Evolutionary conservation across 2,888 invertebrate genomes (phyloP).

Genomic region (Polydrusus pterygomalis): DNA sequence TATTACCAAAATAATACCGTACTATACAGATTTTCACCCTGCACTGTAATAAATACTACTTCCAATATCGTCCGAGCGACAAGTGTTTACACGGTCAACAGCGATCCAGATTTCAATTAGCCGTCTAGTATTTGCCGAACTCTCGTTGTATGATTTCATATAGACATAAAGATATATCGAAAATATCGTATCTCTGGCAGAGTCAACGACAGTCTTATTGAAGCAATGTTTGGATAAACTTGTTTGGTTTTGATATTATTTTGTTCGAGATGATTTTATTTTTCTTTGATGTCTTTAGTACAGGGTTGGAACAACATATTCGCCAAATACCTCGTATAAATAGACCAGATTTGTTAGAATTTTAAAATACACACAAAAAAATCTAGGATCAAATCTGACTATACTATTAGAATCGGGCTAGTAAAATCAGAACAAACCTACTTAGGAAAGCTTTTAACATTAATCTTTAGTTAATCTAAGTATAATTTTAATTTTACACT

Average conservation of each 20-base stretch:
- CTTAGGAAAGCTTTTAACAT: no score
- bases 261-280: constrained; percentile 32
- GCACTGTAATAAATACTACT: not conserved
- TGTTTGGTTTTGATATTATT: constrained; percentile 52
- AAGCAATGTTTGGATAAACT: constrained; percentile 39
- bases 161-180: constrained; percentile 61
- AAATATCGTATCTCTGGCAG: constrained; percentile 63
- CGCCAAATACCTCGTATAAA: no score
- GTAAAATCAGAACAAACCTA: no score
- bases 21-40: not conserved
- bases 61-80: constrained; percentile 58
- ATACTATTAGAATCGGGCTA: no score
- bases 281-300: constrained; percentile 34
- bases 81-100: constrained; percentile 73
- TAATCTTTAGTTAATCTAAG: no score
- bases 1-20: no score
- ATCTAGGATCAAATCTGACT: no score
- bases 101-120: constrained; percentile 72
- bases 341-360: no score
- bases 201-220: constrained; percentile 64
- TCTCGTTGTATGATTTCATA: constrained; percentile 72
- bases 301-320: no score
- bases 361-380: no score
- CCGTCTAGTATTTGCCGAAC: constrained; percentile 70
- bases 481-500: no score